A percentile compares a stretch with the other conserved stretches of the same genome.
These are phyloP conservation scores for Morpho helenor DNA, from an alignment of 2,888 invertebrate species.

Conservation along the genomic window DNA sequence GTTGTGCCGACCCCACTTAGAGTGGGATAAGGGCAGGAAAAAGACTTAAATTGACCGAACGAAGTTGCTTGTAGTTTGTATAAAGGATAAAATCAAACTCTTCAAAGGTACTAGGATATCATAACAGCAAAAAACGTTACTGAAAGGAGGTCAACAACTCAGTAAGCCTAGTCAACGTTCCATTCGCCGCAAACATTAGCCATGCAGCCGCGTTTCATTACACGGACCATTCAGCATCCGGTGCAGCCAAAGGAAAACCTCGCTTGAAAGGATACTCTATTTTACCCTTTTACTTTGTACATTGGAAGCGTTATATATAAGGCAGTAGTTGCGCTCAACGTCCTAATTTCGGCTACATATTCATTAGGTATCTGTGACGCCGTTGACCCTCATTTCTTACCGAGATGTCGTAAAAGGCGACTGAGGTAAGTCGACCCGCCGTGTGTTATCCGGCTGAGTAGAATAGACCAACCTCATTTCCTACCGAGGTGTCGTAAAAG, in stretches of 20 bases:
- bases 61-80: too few relatives aligned
- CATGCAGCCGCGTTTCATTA: constrained; percentile 46
- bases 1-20: too few relatives aligned
- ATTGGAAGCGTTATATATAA: not conserved
- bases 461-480: too few relatives aligned
- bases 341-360: not conserved
- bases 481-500: too few relatives aligned
- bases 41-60: too few relatives aligned
- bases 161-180: constrained; percentile 27
- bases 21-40: too few relatives aligned
- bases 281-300: constrained; percentile 11
- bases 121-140: constrained; percentile 16
- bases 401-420: too few relatives aligned
- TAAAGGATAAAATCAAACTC: not conserved
- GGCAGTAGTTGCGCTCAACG: not conserved
- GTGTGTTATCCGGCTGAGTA: too few relatives aligned
- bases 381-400: too few relatives aligned
- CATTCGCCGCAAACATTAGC: constrained; percentile 46
- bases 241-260: constrained; percentile 28
- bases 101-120: constrained; percentile 10
- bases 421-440: too few relatives aligned
- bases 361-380: too few relatives aligned
- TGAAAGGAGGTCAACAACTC: constrained; percentile 23
- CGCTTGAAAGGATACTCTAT: constrained; percentile 37
- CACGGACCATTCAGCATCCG: constrained; percentile 42